These are phyloP conservation scores for Fratercula arctica DNA, from an alignment of 2,797 vertebrate species.

Conservation along the genomic window DNA sequence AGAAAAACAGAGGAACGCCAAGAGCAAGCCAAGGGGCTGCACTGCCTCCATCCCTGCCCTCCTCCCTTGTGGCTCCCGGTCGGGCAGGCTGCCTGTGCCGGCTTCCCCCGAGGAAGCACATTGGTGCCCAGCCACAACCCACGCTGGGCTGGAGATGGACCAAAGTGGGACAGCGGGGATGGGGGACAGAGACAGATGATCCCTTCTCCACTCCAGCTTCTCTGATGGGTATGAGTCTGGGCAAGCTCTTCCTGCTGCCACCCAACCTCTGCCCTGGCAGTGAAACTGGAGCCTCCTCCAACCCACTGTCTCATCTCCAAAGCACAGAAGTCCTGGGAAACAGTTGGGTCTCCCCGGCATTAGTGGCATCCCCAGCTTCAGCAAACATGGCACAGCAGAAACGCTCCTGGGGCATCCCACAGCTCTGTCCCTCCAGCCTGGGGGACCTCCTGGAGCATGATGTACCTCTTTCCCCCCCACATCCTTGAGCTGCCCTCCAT, in stretches of 20 bases:
- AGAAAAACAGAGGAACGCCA: fast-evolving
- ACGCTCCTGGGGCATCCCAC: background rate
- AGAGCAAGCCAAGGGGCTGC: background rate
- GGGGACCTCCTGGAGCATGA: background rate
- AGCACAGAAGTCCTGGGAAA: background rate
- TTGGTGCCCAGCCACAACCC: fast-evolving
- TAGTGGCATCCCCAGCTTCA: background rate
- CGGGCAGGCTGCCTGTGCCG: background rate
- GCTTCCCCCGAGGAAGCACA: background rate
- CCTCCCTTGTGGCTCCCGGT: background rate
- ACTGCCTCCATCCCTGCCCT: background rate
- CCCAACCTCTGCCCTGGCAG: background rate
- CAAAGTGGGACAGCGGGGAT: background rate
- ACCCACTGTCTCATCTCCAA: background rate
- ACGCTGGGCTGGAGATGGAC: background rate
- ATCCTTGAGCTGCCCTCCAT: background rate
- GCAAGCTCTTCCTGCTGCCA: background rate
- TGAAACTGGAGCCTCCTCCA: background rate
- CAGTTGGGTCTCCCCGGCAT: background rate
- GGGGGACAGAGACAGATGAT: background rate
- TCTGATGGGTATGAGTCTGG: background rate
- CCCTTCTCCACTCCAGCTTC: background rate
- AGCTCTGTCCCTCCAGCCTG: background rate
- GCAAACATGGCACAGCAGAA: fast-evolving
- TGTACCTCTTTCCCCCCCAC: background rate